A percentile compares a stretch with the other conserved stretches of the same genome.
Conservation (phyloP, 2,888 invertebrate genomes). For the Xanthorhoe spadicearia region DNA sequence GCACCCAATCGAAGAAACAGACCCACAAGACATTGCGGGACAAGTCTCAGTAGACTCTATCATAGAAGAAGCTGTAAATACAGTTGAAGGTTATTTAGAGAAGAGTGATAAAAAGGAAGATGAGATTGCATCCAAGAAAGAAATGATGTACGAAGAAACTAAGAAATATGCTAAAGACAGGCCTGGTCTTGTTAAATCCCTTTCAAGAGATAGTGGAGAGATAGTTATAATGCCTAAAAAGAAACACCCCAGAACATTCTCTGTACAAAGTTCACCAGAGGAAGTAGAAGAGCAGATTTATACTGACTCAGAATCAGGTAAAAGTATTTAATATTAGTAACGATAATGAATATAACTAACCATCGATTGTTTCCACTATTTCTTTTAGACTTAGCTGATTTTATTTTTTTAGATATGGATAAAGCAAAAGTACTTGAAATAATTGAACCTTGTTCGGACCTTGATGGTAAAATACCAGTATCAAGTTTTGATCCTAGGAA, state of each 20-base stretch:
- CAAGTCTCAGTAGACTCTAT: slow-evolving; percentile 79
- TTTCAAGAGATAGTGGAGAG: slow-evolving; percentile 79
- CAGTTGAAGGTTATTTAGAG: slow-evolving; percentile 73
- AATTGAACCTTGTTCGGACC: slow-evolving; percentile 78
- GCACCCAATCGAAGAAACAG: slow-evolving; percentile 53
- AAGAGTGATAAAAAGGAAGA: slow-evolving; percentile 58
- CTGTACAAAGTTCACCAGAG: slow-evolving; percentile 82
- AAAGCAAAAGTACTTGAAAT: slow-evolving; percentile 83
- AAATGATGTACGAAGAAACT: slow-evolving; percentile 64
- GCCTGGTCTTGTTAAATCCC: slow-evolving; percentile 76
- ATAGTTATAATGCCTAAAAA: slow-evolving; percentile 79
- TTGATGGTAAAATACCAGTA: slow-evolving; percentile 66
- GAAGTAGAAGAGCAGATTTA: slow-evolving; percentile 83
- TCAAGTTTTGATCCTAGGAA: slow-evolving; percentile 79
- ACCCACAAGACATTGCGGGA: slow-evolving; percentile 62
- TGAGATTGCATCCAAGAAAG: slow-evolving; percentile 61
- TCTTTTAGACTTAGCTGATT: background rate
- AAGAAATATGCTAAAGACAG: slow-evolving; percentile 68
- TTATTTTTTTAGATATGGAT: slow-evolving; percentile 73
- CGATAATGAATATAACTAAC: too few species aligned
- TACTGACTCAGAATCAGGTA: slow-evolving; percentile 82
- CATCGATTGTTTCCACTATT: background rate
- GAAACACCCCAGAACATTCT: slow-evolving; percentile 78
- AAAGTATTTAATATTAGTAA: background rate
- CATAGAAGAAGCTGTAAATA: slow-evolving; percentile 77